Conservation (phyloP, 2,113 vertebrate genomes). For the Ictidomys tridecemlineatus region DNA sequence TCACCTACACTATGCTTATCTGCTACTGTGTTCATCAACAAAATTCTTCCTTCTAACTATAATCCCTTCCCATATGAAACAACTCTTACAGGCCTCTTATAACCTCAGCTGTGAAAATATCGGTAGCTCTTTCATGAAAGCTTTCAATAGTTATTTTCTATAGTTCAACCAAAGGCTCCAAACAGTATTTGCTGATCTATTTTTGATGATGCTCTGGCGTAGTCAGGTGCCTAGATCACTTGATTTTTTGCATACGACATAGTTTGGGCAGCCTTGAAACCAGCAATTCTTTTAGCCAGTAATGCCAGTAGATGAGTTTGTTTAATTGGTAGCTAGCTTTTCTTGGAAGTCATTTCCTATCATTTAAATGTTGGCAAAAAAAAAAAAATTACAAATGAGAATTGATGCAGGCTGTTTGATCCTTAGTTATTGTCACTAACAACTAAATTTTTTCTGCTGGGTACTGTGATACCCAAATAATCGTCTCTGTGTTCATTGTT, state of each 20-base stretch:
- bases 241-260: neutral
- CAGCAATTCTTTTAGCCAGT: neutral
- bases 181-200: neutral
- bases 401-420: neutral
- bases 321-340: neutral
- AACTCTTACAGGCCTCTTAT: neutral
- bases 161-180: neutral
- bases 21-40: neutral
- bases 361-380: neutral
- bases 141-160: neutral
- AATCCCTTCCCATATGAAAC: neutral
- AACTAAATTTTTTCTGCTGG: neutral
- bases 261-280: neutral
- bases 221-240: neutral
- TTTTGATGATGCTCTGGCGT: neutral
- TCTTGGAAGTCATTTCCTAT: neutral
- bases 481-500: neutral
- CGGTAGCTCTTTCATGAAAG: neutral
- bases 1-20: neutral
- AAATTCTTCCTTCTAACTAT: neutral
- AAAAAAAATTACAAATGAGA: neutral
- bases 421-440: neutral
- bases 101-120: neutral
- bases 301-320: neutral
- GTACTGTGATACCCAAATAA: neutral